Percentiles rank a stretch among this genome's conserved stretches.
phyloP scores from a whole-genome alignment of 1,140 invertebrate species.

The Drosophila miranda region DNA sequence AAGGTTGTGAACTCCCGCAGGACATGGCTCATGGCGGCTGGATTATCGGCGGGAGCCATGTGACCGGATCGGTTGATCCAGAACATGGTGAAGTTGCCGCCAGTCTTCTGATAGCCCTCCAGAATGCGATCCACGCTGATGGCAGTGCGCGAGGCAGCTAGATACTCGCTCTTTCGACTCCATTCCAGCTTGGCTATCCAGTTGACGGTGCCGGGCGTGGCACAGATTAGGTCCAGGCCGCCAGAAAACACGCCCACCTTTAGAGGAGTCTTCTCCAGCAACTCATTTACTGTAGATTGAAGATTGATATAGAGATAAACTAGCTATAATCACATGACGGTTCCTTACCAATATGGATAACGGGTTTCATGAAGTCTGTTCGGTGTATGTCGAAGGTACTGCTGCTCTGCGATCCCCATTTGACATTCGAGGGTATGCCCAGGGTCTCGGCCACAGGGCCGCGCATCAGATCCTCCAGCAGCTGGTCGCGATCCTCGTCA shows the following conservation, averaged over 20 bases:
- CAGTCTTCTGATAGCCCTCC: conserved; percentile 87
- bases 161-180: conserved; percentile 84
- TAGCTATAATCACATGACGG: neutral
- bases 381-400: conserved; percentile 86
- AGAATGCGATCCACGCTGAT: conserved; percentile 84
- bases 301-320: conserved; percentile 34
- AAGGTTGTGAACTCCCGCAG: conserved; percentile 65
- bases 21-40: conserved; percentile 67
- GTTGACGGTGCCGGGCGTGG: conserved; percentile 86
- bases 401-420: conserved; percentile 85
- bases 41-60: conserved; percentile 84
- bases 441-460: conserved; percentile 86
- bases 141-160: conserved; percentile 83
- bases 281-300: conserved; percentile 84
- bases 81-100: conserved; percentile 88
- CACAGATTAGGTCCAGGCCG: conserved; percentile 88
- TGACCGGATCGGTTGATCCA: conserved; percentile 88
- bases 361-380: conserved; percentile 93
- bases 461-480: conserved; percentile 87
- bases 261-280: conserved; percentile 86
- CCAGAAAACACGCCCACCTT: conserved; percentile 80
- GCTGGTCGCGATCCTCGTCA: conserved; percentile 63
- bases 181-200: conserved; percentile 90
- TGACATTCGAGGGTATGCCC: conserved; percentile 85
- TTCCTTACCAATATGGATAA: conserved; percentile 85